Conservation (phyloP, 92 coral and sea anemone genomes). For the Porites cylindrica region DNA sequence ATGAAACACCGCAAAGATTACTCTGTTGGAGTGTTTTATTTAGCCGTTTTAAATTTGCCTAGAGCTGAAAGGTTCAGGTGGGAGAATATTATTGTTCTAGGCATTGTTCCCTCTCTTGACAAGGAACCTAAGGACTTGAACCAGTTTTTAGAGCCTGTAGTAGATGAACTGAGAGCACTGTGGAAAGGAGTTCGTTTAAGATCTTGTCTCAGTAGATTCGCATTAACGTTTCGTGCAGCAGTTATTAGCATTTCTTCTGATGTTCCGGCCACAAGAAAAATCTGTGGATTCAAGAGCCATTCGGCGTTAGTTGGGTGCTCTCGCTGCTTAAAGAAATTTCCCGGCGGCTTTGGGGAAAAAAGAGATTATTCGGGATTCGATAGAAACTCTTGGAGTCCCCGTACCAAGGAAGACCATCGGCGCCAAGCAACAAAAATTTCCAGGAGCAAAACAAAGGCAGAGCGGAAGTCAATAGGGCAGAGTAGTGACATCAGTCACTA, state of each 20-base stretch:
- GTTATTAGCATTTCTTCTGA: constrained; percentile 56
- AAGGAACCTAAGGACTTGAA: constrained; percentile 63
- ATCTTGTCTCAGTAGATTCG: constrained; percentile 52
- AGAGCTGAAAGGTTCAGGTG: constrained; percentile 61
- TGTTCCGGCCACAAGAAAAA: constrained; percentile 68
- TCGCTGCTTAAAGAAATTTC: constrained; percentile 63
- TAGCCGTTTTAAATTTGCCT: constrained; percentile 58
- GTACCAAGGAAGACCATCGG: constrained; percentile 63
- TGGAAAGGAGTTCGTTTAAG: constrained; percentile 68
- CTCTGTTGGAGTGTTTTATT: constrained; percentile 77
- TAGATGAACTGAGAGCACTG: constrained; percentile 60
- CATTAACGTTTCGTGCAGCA: constrained; percentile 71
- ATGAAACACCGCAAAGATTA: constrained; percentile 72
- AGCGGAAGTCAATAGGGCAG: constrained; percentile 40
- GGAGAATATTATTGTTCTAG: constrained; percentile 71
- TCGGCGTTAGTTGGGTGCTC: constrained; percentile 67
- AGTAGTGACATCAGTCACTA: constrained; percentile 62
- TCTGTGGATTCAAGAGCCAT: constrained; percentile 72
- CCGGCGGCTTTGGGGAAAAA: constrained; percentile 67
- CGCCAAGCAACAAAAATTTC: constrained; percentile 28
- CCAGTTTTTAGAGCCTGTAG: constrained; percentile 69
- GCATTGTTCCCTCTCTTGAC: constrained; percentile 63
- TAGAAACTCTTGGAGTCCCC: constrained; percentile 43
- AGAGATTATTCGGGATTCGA: constrained; percentile 72
- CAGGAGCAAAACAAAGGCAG: constrained; percentile 45